Percentiles rank a stretch among this genome's conserved stretches.
These are phyloP conservation scores for Tamias sibiricus DNA, from an alignment of 2,113 vertebrate genomes.

Conservation along the genomic window DNA sequence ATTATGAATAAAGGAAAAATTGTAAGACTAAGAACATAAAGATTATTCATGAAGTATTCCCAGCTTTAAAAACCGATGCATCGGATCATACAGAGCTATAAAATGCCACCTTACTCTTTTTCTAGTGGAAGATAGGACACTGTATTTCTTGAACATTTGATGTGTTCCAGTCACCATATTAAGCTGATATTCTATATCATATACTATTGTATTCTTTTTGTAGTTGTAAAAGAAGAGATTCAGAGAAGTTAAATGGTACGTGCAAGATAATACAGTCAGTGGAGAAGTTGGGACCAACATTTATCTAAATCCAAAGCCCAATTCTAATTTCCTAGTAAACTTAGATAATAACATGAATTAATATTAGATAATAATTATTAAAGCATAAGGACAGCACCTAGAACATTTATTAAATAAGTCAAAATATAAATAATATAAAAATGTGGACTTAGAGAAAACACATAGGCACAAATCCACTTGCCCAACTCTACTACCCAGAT, in stretches of 20 bases:
- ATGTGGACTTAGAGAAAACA: neutral
- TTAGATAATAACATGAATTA: neutral
- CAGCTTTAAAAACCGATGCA: neutral
- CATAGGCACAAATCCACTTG: neutral
- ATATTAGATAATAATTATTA: slow-evolving; percentile 40
- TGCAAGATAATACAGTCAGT: neutral
- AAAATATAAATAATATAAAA: neutral
- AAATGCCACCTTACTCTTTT: neutral
- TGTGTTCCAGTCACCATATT: neutral
- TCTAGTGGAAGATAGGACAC: neutral
- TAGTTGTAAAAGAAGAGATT: slow-evolving; percentile 22
- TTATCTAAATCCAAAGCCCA: neutral
- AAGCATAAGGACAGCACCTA: neutral
- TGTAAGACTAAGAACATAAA: neutral
- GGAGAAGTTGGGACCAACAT: neutral
- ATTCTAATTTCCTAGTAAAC: neutral
- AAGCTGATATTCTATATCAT: neutral
- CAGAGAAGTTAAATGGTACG: neutral
- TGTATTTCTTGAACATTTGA: neutral
- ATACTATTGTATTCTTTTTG: neutral
- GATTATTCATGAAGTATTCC: neutral
- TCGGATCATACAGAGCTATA: neutral
- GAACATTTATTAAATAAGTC: neutral
- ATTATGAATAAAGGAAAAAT: neutral
- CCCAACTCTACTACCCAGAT: neutral